Percentiles rank a stretch among this genome's conserved stretches.
Evolutionary conservation across 2,888 invertebrate species (phyloP).

Genomic region (Volucella inanis): DNA sequence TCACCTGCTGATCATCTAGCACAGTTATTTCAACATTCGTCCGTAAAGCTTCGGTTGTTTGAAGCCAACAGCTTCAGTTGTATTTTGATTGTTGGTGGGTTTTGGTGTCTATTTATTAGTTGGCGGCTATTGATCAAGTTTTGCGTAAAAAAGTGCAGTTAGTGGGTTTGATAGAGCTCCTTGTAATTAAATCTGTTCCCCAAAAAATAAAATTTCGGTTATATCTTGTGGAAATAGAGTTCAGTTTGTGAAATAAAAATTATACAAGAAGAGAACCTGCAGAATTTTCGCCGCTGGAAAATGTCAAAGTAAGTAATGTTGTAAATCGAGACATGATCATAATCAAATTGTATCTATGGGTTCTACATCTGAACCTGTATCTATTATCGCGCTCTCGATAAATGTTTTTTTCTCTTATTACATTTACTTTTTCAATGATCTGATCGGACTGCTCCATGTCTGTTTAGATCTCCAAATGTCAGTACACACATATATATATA

Average conservation of each 20-base stretch:
- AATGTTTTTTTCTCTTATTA: too few relatives aligned
- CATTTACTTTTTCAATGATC: too few relatives aligned
- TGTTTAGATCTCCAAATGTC: too few relatives aligned
- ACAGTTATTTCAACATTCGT: background rate
- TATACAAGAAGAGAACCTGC: slow-evolving; percentile 1
- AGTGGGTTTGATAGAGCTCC: slow-evolving; percentile 15
- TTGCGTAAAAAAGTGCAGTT: slow-evolving; percentile 26
- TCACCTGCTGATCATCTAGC: background rate
- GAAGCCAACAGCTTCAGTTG: slow-evolving; percentile 36
- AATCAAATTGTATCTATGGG: background rate
- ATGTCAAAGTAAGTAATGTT: slow-evolving; percentile 49
- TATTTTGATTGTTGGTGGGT: slow-evolving; percentile 36
- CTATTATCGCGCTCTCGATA: background rate
- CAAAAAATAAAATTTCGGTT: slow-evolving; percentile 38
- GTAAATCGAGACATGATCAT: background rate
- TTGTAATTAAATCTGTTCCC: background rate
- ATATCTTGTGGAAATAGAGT: slow-evolving; percentile 12
- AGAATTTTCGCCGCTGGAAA: slow-evolving; percentile 22
- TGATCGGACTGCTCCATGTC: too few relatives aligned
- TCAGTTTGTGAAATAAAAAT: slow-evolving; percentile 8
- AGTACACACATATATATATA: too few relatives aligned
- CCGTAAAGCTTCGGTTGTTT: background rate
- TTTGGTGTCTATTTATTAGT: slow-evolving; percentile 26
- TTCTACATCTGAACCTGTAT: background rate
- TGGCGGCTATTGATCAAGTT: slow-evolving; percentile 6